Evolutionary conservation across 1,140 invertebrate species (phyloP).

Genomic region (Semibalanus balanoides): DNA sequence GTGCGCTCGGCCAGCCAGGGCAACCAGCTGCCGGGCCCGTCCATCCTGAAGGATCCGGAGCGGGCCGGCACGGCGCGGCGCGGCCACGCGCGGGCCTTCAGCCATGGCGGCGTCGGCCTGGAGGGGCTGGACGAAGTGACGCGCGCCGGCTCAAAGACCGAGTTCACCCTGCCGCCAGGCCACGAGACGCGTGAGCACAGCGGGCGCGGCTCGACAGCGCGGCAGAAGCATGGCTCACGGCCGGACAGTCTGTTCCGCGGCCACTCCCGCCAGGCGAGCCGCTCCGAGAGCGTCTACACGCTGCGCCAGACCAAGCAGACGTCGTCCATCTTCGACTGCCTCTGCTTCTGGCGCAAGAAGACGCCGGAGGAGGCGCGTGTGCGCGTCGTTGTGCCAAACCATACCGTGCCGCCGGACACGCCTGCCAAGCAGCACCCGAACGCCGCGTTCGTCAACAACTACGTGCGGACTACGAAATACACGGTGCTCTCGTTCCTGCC

Average conservation of each 20-base stretch:
- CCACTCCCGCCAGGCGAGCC: conserved; percentile 43
- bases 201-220: conserved; percentile 10
- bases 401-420: conserved; percentile 58
- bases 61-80: conserved; percentile 22
- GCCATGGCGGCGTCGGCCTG: conserved; percentile 59
- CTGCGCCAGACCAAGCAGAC: conserved; percentile 43
- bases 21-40: conserved; percentile 8
- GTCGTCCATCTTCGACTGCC: conserved; percentile 19
- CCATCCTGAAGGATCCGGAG: conserved; percentile 8
- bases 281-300: conserved; percentile 77
- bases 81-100: conserved; percentile 67
- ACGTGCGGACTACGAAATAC: conserved; percentile 89
- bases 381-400: conserved; percentile 62
- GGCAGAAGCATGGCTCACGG: conserved; percentile 15
- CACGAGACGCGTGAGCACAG: conserved; percentile 24
- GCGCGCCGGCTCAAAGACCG: conserved; percentile 64
- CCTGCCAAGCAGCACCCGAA: conserved; percentile 69
- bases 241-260: conserved; percentile 24
- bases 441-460: conserved; percentile 56
- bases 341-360: conserved; percentile 30
- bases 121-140: conserved; percentile 37
- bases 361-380: conserved; percentile 48
- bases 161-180: conserved; percentile 58
- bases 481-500: conserved; percentile 85
- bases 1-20: conserved; percentile 5